Evolutionary conservation across 2,888 invertebrate species (phyloP), one percentile per base, ranked within the genome.

Genomic region (Marronus borbonicus): DNA sequence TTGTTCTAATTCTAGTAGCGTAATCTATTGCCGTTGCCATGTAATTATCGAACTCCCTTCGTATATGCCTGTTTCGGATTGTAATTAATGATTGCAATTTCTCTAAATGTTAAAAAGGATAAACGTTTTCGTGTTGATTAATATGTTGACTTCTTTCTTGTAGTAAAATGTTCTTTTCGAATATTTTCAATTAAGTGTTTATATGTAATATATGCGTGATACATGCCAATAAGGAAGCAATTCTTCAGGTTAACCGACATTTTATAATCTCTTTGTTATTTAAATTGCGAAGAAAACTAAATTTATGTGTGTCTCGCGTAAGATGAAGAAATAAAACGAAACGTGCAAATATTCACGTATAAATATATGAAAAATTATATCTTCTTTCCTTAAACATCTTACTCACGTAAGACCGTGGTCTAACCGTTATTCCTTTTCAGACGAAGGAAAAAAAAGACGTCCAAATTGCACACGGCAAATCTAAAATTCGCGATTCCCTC

Each of bases 401-500:
- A 65, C 14, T 12, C 39, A 17, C 4, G n/a, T 31, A 4, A 36
- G 31, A 36, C 31, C 17, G 14, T 28, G n/a, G 49, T 49, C 17
- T 65, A 65, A 65, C 39, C 49, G 66, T 49, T 68, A 68, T 49
- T 17, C 17, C 20, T 8, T 49, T 12, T 24, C 65, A 17, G 36
- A 39, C 39, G 36, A 17, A 44, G 2, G 44, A 44, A 44, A 44
- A 10, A 44, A 44, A 44, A 44, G 12, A 68, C 20, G n/a, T 39
- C 49, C 17, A 50, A 68, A 68, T 49, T 17, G 24, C 49, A 68
- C 20, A 68, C 20, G 14, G 39, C 44, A 20, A 49, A 12, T 20
- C 28, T n/a, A 68, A 68, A 68, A 49, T 68, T 68, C 44, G 49
- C 66, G 24, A 68, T 49, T 49, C 20, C 36, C 49, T 17, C 44